Evolutionary conservation across 2,888 invertebrate species (phyloP), one percentile per base, ranked within the genome.

Genomic region (Tiliacea aurago): DNA sequence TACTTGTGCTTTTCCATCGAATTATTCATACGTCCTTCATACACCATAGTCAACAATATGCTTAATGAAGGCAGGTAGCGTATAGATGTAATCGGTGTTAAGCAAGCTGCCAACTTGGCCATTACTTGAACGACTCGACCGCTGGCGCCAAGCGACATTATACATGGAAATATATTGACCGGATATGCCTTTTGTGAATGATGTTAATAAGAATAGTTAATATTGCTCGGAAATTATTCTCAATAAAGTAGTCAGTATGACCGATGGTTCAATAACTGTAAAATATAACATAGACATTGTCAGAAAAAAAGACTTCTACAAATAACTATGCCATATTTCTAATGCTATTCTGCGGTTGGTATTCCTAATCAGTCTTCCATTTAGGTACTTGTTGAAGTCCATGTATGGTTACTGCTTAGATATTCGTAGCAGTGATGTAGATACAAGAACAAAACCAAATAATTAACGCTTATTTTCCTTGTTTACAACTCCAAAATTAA

Each of bases 71-170:
- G 72, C 80, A 83, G 76, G 81, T 78, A 77, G 43, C 64, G 69
- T 83, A 76, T 71, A 62, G 67, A 82, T 73, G 73, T 77, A 79
- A 85, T 85, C 78, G 82, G 85, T 85, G 86, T 90, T 84, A 83
- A 89, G 86, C 89, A 87, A 88, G 88, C 86, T 89, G 85, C 83
- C 84, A 81, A 83, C 86, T 85, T 83, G 85, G 74, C 83, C 88
- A 90, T 90, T 89, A 89, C 84, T 83, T 80, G 83, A 76, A 53
- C 76, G 68, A 79, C 65, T 73, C 59, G 76, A 69, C 51, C 68
- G 59, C 69, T 71, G 86, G 86, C 86, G 86, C 86, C 86, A 84
- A 58, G 62, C 73, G 61, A 65, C 62, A 71, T 81, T 84, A 71
- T 65, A 71, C 84, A 80, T 78, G 65, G 86, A 84, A 75, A 65